A percentile compares a stretch with the other conserved stretches of the same genome.
Evolutionary conservation across 2,113 vertebrate genomes (phyloP).

Genomic region (Microcebus jonahi): DNA sequence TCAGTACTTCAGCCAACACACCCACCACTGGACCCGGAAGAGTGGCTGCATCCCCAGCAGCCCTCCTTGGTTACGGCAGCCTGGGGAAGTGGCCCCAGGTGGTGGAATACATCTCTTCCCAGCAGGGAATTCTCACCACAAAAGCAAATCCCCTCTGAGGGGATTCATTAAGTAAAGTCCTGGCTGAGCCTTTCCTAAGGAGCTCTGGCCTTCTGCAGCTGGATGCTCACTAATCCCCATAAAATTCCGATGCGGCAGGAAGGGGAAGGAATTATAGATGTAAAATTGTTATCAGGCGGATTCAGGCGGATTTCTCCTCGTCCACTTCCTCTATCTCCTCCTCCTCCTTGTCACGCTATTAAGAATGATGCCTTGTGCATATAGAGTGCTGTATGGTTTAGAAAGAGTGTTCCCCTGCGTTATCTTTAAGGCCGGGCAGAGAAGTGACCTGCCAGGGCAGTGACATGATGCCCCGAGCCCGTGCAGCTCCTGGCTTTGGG

Average conservation of each 20-base stretch:
- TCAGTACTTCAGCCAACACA: not conserved
- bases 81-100: not conserved
- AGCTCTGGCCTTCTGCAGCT: constrained; percentile 33
- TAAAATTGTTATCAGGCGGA: constrained; percentile 75
- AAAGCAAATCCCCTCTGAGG: constrained; percentile 67
- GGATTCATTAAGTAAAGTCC: constrained; percentile 65
- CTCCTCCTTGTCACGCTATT: constrained; percentile 20
- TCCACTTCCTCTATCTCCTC: constrained; percentile 58
- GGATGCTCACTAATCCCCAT: constrained; percentile 64
- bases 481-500: not conserved
- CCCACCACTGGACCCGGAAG: too few species aligned
- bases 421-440: constrained; percentile 10
- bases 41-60: fast-evolving
- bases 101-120: not conserved
- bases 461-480: not conserved
- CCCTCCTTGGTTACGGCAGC: not conserved
- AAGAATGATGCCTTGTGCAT: constrained; percentile 1
- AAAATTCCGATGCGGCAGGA: constrained; percentile 54
- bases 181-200: constrained; percentile 38
- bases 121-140: constrained; percentile 8
- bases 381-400: not conserved
- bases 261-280: constrained; percentile 69
- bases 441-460: not conserved
- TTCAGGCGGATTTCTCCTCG: constrained; percentile 62
- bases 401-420: constrained; percentile 17